Conservation (phyloP, 1,140 invertebrate genomes). For the Gonatopus flavifemur region DNA sequence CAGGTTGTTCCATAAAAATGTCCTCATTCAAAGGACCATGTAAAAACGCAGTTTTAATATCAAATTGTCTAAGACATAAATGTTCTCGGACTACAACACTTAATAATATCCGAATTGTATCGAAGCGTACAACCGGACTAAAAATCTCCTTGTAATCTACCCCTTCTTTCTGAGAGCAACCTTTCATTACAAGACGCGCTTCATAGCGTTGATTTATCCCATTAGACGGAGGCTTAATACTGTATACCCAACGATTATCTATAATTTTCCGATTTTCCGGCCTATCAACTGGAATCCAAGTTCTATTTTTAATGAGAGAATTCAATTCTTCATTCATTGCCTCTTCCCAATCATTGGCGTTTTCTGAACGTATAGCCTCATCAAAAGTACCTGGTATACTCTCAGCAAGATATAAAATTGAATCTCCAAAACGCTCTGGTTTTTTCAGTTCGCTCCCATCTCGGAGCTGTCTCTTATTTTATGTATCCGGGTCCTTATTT, state of each 20-base stretch:
- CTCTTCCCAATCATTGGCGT: not conserved
- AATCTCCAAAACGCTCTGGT: no score
- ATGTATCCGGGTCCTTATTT: no score
- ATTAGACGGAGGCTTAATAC: not conserved
- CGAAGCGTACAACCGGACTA: not conserved
- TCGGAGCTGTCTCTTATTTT: no score
- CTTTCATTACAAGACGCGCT: slow-evolving; percentile 1
- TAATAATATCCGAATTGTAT: not conserved
- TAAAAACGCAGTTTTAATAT: slow-evolving; percentile 22
- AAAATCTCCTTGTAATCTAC: slow-evolving; percentile 4
- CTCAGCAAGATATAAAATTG: no score
- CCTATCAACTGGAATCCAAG: not conserved
- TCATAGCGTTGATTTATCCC: not conserved
- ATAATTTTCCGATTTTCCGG: not conserved
- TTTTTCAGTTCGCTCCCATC: no score
- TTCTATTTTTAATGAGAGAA: not conserved
- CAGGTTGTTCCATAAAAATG: slow-evolving; percentile 38
- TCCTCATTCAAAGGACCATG: slow-evolving; percentile 39
- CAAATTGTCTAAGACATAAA: not conserved
- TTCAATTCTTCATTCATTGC: not conserved
- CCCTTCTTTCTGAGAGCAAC: not conserved
- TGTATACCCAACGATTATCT: not conserved
- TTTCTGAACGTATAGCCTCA: not conserved
- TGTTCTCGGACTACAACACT: not conserved
- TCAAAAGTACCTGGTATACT: not conserved